Conservation (phyloP, 2,113 vertebrate species). For the Neolamprologus cancellatus region DNA sequence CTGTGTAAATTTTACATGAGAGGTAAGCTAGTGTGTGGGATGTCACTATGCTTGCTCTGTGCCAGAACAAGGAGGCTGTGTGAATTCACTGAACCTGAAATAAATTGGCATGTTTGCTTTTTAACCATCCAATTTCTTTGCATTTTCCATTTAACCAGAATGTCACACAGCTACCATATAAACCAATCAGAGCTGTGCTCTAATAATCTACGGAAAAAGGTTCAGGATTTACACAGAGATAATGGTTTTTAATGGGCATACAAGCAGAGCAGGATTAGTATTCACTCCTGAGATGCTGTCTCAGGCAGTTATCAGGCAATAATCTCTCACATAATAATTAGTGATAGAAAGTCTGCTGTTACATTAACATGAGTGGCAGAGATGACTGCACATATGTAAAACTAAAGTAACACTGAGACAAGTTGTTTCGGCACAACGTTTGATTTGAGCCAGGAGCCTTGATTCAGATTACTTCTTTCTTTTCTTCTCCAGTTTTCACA, state of each 20-base stretch:
- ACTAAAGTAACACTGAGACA: background rate
- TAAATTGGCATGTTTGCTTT: constrained; percentile 76
- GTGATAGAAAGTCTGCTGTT: background rate
- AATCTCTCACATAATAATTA: background rate
- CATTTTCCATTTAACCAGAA: constrained; percentile 7
- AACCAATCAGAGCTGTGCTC: background rate
- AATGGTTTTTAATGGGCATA: background rate
- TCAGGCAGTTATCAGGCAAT: background rate
- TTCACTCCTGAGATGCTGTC: background rate
- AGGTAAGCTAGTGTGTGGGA: constrained; percentile 79
- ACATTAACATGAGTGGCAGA: background rate
- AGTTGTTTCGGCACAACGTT: background rate
- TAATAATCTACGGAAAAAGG: background rate
- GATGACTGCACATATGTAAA: background rate
- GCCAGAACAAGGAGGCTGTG: constrained; percentile 77
- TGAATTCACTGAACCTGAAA: constrained; percentile 84
- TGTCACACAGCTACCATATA: background rate
- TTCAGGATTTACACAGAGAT: background rate
- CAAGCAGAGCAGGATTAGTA: background rate
- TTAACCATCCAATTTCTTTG: background rate
- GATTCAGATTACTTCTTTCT: background rate
- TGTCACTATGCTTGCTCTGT: constrained; percentile 69
- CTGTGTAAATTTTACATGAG: constrained; percentile 86
- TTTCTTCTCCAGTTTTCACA: background rate
- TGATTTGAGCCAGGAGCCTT: background rate